Conservation (phyloP, 2,113 vertebrate genomes). For the Nestor notabilis region DNA sequence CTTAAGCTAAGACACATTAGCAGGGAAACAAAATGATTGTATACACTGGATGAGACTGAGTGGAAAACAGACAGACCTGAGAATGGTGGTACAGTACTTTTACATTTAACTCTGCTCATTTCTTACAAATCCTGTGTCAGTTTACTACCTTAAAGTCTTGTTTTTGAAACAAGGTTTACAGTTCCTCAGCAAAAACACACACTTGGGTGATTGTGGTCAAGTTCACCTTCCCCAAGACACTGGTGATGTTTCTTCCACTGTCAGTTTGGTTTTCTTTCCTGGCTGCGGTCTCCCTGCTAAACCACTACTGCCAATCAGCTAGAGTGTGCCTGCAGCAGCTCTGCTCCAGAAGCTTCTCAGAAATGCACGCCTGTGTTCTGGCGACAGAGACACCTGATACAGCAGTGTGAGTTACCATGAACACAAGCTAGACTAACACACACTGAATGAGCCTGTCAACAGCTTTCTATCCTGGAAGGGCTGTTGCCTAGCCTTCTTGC, state of each 20-base stretch:
- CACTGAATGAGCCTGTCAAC: accelerated
- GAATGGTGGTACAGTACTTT: background rate
- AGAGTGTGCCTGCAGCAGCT: accelerated
- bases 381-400: background rate
- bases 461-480: background rate
- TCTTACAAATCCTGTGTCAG: background rate
- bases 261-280: background rate
- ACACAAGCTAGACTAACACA: background rate
- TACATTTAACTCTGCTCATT: background rate
- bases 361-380: accelerated
- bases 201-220: background rate
- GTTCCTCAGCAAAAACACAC: background rate
- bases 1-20: background rate
- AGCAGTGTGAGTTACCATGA: background rate
- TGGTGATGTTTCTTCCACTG: background rate
- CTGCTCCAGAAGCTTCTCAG: background rate
- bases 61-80: background rate
- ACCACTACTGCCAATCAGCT: background rate
- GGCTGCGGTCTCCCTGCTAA: background rate
- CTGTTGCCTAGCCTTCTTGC: background rate
- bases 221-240: background rate
- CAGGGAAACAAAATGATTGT: background rate
- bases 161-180: background rate
- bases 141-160: background rate
- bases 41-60: background rate